Evolutionary conservation across 2,797 vertebrate genomes (phyloP), one percentile per base, ranked within the genome.

Genomic region (Poeciliopsis paucimaculata): DNA sequence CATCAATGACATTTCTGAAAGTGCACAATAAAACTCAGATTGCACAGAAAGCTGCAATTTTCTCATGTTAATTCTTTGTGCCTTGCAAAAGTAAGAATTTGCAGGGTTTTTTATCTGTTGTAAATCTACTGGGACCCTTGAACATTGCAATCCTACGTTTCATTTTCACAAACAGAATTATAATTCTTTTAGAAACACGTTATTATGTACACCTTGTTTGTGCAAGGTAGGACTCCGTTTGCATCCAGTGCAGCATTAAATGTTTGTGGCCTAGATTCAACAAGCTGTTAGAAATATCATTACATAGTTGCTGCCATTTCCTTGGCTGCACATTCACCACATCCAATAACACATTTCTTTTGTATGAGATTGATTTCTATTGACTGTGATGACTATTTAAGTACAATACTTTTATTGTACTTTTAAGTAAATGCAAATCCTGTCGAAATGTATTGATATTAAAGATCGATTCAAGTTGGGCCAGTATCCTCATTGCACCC

Each of bases 1-100:
- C 85, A 86, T 46, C 55, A 57, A 81, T 68, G 55, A 72, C 64
- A 86, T 82, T 79, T 82, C 70, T 86, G 71, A 75, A 73, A 78
- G 66, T 0, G 10, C 66, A 70, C 46, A 79, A 57, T 46, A 43
- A 60, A 46, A 60, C n/a, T 71, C 3, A 28, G 31, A 47, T 45
- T n/a, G 66, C 23, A 10, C 16, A 64, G 68, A 75, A 75, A 62
- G 77, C 16, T 6, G 73, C 16, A 78, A 39, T 53, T 13, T 79
- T 77, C 79, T 11, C 39, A 70, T 70, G 23, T 45, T 70, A 70
- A 70, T 43, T 62, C 64, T 82, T 62, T 16, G 20, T 20, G 26
- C 12, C 28, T 41, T 31, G 62, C 46, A 66, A 74, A 82, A 64
- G 73, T 62, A 68, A 78, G 36, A 83, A 75, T 78, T 66, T 71